Percentiles rank a stretch among this genome's conserved stretches.
Evolutionary conservation across 2,797 vertebrate species (phyloP).

Genomic region (Halcyon smyrnensis): DNA sequence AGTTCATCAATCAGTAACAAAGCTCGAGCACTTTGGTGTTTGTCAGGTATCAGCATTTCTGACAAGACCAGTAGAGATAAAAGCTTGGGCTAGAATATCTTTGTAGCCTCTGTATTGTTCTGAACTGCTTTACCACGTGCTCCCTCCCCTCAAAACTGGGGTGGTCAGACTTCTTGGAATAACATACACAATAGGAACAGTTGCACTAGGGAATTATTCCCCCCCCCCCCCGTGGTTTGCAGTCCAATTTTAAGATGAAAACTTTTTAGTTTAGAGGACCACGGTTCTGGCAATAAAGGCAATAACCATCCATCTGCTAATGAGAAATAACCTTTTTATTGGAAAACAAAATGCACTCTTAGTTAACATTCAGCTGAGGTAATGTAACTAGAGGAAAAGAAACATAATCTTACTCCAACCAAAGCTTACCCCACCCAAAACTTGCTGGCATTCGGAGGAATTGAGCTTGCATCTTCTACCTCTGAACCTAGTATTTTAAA

Average conservation of each 20-base stretch:
- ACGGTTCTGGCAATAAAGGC: background rate
- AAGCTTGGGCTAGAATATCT: background rate
- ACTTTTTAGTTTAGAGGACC: background rate
- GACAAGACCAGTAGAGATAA: background rate
- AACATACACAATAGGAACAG: background rate
- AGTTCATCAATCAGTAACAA: background rate
- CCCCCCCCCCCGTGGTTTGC: background rate
- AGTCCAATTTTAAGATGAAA: background rate
- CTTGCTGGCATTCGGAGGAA: background rate
- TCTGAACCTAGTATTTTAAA: background rate
- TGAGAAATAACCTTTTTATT: background rate
- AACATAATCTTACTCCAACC: background rate
- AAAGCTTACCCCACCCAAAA: background rate
- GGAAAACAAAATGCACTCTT: background rate
- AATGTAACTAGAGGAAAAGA: background rate
- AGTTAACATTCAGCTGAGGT: background rate
- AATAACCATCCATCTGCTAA: background rate
- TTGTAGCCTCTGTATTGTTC: background rate
- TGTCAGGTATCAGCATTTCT: background rate
- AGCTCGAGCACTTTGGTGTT: fast-evolving
- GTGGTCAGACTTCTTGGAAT: background rate
- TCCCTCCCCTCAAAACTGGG: fast-evolving
- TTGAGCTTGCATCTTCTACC: background rate
- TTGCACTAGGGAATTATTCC: background rate
- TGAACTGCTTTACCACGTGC: background rate